phyloP scores from a whole-genome alignment of 2,797 vertebrate genomes.

The Apodemus agrarius region DNA sequence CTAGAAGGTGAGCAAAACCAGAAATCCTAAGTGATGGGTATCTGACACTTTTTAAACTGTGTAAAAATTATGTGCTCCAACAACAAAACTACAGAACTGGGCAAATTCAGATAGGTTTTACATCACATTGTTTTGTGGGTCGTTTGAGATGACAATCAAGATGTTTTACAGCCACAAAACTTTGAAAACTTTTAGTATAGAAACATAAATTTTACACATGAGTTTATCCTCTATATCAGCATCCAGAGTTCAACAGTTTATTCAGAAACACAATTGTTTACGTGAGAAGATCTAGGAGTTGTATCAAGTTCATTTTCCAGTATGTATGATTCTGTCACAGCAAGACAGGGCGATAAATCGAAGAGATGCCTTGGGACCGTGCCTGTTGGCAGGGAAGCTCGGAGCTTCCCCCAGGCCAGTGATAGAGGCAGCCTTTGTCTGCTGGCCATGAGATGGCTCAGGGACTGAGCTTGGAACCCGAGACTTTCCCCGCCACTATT shows the following conservation, averaged over 20 bases:
- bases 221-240: not conserved
- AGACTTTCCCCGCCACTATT: not conserved
- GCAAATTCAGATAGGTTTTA: not conserved
- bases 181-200: conserved; percentile 3
- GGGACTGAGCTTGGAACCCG: not conserved
- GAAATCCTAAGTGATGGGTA: not conserved
- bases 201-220: not conserved
- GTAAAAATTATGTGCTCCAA: not conserved
- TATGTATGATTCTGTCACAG: not conserved
- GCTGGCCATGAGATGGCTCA: not conserved
- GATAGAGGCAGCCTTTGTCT: not conserved
- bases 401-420: not conserved
- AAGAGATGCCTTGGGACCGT: not conserved
- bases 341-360: not conserved
- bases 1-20: conserved; percentile 14
- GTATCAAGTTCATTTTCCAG: not conserved
- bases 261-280: not conserved
- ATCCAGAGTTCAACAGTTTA: conserved; percentile 15
- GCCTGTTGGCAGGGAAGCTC: not conserved
- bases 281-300: not conserved
- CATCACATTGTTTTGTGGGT: not conserved
- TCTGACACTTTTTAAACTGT: not conserved
- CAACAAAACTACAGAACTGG: not conserved
- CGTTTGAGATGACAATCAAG: not conserved
- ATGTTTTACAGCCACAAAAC: not conserved